Evolutionary conservation across 1,140 invertebrate species (phyloP).

Genomic region (Drosophila funebris): DNA sequence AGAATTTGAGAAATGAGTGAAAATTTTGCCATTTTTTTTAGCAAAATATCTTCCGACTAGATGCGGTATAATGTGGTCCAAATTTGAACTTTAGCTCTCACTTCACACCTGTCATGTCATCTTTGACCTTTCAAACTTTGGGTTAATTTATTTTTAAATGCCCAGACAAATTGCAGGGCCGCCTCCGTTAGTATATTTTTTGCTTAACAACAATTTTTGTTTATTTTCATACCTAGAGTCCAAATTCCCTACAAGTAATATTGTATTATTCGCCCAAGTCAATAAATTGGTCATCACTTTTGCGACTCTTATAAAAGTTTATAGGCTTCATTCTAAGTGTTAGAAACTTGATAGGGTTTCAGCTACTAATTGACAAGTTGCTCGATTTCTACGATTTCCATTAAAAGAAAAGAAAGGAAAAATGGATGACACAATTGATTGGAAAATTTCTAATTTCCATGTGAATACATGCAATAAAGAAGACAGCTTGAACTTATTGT

Average conservation of each 20-base stretch:
- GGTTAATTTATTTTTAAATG: not conserved
- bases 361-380: constrained; percentile 48
- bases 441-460: constrained; percentile 43
- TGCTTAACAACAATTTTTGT: constrained; percentile 24
- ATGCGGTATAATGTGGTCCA: not conserved
- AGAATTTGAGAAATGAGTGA: not conserved
- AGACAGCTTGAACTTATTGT: not conserved
- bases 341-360: constrained; percentile 59
- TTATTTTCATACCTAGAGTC: constrained; percentile 41
- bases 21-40: not conserved
- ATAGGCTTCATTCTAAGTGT: constrained; percentile 49
- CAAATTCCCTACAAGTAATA: constrained; percentile 23
- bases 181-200: not conserved
- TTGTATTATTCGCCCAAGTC: not conserved
- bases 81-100: constrained; percentile 10
- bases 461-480: not conserved
- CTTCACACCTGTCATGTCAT: constrained; percentile 9
- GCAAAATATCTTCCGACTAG: not conserved
- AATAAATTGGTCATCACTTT: not conserved
- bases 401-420: not conserved
- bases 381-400: constrained; percentile 64
- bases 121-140: constrained; percentile 57
- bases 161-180: not conserved
- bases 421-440: constrained; percentile 44
- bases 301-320: constrained; percentile 29